Conservation (phyloP, 2,113 vertebrate species). For the Labeo catla region DNA sequence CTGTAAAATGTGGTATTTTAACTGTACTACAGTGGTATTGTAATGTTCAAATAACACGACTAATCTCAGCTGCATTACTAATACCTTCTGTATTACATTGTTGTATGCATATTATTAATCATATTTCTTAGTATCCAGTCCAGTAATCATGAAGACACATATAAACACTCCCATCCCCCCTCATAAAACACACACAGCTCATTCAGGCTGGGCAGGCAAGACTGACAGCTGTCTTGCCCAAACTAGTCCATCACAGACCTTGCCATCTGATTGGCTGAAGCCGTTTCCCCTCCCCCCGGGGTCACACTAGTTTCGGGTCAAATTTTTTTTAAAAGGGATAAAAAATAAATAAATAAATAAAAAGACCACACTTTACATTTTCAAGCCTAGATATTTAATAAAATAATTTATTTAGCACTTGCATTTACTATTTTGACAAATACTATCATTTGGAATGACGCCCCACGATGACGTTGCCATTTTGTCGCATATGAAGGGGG, state of each 20-base stretch:
- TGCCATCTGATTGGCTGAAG: slow-evolving; percentile 1
- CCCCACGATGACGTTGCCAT: slow-evolving; percentile 44
- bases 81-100: background rate
- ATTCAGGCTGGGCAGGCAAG: background rate
- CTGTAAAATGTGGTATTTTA: background rate
- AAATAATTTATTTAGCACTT: background rate
- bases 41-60: background rate
- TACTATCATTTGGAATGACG: slow-evolving; percentile 34
- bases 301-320: background rate
- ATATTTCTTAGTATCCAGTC: background rate
- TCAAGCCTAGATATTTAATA: background rate
- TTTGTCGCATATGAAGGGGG: slow-evolving; percentile 68
- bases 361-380: background rate
- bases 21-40: background rate
- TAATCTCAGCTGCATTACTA: background rate
- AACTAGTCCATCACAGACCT: slow-evolving; percentile 17
- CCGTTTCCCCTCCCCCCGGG: background rate
- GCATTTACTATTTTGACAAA: background rate
- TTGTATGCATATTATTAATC: background rate
- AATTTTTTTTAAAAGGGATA: too few species aligned
- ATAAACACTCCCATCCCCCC: slow-evolving; percentile 3
- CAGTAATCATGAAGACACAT: background rate
- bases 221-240: slow-evolving; percentile 41
- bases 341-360: background rate
- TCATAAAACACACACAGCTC: background rate